Percentiles rank a stretch among this genome's conserved stretches.
phyloP scores from a whole-genome alignment of 2,797 vertebrate genomes.

The Semotilus atromaculatus region DNA sequence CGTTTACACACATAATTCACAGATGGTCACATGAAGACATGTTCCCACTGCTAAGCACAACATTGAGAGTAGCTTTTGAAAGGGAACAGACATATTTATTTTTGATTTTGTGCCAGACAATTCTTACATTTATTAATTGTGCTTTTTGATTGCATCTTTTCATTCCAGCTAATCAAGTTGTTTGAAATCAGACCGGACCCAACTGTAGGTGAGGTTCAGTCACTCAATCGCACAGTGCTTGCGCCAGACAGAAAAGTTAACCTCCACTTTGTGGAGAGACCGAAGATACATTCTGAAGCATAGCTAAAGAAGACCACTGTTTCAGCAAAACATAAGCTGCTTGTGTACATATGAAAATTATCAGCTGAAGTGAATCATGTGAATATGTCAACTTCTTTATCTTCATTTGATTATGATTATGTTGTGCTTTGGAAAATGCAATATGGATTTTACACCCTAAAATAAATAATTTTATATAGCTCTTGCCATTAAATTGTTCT shows the following conservation, averaged over 20 bases:
- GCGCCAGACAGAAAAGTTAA: slow-evolving; percentile 71
- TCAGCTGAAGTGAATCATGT: not conserved
- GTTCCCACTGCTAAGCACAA: no score
- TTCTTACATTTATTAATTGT: not conserved
- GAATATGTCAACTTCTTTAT: not conserved
- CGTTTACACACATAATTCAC: no score
- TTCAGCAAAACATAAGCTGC: not conserved
- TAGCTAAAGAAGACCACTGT: not conserved
- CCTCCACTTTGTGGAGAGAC: slow-evolving; percentile 76
- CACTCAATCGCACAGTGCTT: slow-evolving; percentile 70
- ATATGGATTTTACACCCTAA: no score
- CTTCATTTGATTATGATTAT: not conserved
- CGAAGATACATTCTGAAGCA: not conserved
- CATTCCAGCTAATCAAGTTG: slow-evolving; percentile 70
- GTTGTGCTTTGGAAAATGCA: not conserved
- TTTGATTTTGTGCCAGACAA: not conserved
- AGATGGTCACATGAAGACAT: no score
- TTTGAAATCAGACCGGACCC: slow-evolving; percentile 77
- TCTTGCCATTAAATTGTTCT: not conserved
- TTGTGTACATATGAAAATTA: not conserved
- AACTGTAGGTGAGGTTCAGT: slow-evolving; percentile 68
- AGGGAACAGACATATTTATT: not conserved
- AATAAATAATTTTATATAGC: slow-evolving; percentile 16
- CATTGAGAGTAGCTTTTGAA: no score
- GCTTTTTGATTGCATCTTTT: slow-evolving; percentile 26